A percentile compares a stretch with the other conserved stretches of the same genome.
Evolutionary conservation across 2,113 vertebrate genomes (phyloP).

Genomic region (Murina feae): DNA sequence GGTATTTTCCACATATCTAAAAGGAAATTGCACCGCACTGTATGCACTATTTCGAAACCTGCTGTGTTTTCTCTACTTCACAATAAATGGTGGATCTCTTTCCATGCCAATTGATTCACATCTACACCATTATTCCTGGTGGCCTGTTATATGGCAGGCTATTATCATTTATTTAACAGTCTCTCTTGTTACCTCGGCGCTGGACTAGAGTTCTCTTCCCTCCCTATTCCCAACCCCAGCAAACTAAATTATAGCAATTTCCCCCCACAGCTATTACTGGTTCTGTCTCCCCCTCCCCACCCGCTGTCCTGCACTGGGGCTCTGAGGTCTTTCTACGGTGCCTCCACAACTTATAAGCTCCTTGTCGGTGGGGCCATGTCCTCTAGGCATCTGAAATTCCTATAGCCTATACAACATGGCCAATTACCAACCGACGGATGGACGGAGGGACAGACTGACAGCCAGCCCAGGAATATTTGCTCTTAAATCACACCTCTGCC

Average conservation of each 20-base stretch:
- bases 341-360: background rate
- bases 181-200: background rate
- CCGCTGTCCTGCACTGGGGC: no score
- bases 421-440: background rate
- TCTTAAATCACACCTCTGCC: background rate
- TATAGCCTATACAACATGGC: background rate
- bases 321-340: background rate
- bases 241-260: background rate
- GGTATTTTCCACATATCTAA: background rate
- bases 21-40: background rate
- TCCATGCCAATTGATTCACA: background rate
- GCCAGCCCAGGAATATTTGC: background rate
- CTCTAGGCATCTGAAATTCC: background rate
- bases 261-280: background rate
- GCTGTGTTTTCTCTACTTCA: background rate
- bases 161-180: background rate
- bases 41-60: background rate
- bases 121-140: background rate
- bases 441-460: background rate
- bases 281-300: background rate
- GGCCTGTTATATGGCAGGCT: background rate
- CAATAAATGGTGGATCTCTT: background rate
- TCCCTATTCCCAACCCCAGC: background rate
- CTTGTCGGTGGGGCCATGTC: background rate
- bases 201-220: background rate